Evolutionary conservation across 2,113 vertebrate species (phyloP), one percentile per base, ranked within the genome.

Genomic region (Uria lomvia): DNA sequence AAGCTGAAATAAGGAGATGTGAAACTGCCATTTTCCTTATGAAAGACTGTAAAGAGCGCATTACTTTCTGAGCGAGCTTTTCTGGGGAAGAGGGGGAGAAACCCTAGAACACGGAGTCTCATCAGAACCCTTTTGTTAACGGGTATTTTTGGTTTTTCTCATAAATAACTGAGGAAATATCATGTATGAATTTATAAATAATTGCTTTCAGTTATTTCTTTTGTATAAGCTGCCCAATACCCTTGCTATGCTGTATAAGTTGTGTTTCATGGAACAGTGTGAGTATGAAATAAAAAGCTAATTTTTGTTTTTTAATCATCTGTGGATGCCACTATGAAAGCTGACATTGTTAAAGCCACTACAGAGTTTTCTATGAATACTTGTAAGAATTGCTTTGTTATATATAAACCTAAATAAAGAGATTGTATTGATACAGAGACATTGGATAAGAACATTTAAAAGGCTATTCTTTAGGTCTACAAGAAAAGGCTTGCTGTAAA

Each of bases 361-460:
- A 98, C 98, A 98, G 98, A 98, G 98, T 99, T 99, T 99, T 99
- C 98, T 98, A 99, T 98, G 98, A 98, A 98, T 98, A 98, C 98
- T 98, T 98, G 98, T 99, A 99, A 98, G 98, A 98, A 98, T 98
- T 97, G 98, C 98, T 98, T 98, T 98, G 98, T 98, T 98, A 98
- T 98, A 98, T 98, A 98, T 98, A 97, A 98, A 97, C 97, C 98
- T 98, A 98, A 98, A 98, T 98, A 98, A 98, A 98, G 97, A 98
- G 97, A 98, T 97, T 98, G 98, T 98, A 98, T 98, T 97, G 97
- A 98, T 98, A 97, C 96, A 98, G 97, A 98, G 96, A 97, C 97
- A 95, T 98, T 97, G 97, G 97, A 97, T 96, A 97, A 98, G 97
- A 98, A 97, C 96, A 96, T 98, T 98, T 97, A 97, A 98, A 96